Conservation (phyloP, 2,113 vertebrate species). For the Nibea albiflora region DNA sequence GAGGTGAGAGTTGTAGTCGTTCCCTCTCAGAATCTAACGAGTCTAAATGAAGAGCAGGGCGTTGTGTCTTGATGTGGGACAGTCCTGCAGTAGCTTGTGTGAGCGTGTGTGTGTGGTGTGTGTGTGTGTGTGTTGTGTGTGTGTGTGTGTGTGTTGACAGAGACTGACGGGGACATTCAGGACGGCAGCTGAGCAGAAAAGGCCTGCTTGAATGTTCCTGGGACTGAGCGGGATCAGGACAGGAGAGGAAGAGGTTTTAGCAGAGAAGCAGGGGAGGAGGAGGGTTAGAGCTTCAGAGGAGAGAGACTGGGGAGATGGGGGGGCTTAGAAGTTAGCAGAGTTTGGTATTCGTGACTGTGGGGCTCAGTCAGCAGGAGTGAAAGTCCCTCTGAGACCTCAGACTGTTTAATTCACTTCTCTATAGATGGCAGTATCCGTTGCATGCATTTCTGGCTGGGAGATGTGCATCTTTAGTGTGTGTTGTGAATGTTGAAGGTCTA, state of each 20-base stretch:
- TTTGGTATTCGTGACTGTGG: constrained; percentile 68
- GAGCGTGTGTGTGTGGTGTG: background rate
- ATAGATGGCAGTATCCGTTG: constrained; percentile 42
- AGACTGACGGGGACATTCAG: constrained; percentile 51
- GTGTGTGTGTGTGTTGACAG: constrained; percentile 21
- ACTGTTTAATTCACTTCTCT: constrained; percentile 49
- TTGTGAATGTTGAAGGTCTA: constrained; percentile 14
- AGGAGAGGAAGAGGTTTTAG: constrained; percentile 65
- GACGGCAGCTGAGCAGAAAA: constrained; percentile 35
- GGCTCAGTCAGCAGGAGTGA: constrained; percentile 70
- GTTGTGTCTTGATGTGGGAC: background rate
- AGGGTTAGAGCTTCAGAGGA: constrained; percentile 67
- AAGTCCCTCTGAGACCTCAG: constrained; percentile 58
- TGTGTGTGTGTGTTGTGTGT: constrained; percentile 18
- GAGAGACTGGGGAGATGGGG: constrained; percentile 56
- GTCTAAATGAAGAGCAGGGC: background rate
- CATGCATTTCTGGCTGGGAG: constrained; percentile 23
- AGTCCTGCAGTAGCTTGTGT: background rate
- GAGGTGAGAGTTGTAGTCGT: background rate
- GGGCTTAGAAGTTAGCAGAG: constrained; percentile 70
- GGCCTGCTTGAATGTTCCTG: constrained; percentile 57
- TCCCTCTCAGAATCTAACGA: background rate
- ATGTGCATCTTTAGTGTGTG: constrained; percentile 21
- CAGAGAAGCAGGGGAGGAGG: constrained; percentile 44
- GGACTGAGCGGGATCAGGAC: constrained; percentile 71